Evolutionary conservation across 2,113 vertebrate genomes (phyloP).

Genomic region (Girardinichthys multiradiatus): DNA sequence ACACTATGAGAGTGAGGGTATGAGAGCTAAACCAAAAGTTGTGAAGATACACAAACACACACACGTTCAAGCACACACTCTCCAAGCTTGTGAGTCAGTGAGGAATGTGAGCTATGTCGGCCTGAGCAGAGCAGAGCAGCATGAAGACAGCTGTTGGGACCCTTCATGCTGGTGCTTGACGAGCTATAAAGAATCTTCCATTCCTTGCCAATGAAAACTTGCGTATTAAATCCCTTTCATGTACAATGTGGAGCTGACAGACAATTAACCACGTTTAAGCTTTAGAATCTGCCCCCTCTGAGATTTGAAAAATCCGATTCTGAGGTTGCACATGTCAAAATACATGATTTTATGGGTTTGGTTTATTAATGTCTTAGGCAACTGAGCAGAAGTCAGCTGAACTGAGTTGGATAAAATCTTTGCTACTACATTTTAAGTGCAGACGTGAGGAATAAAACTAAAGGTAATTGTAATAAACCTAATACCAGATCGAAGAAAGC

Average conservation of each 20-base stretch:
- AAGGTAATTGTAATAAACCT: not conserved
- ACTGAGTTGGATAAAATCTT: not conserved
- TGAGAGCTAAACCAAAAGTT: constrained; percentile 20
- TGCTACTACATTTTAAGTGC: not conserved
- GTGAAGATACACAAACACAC: constrained; percentile 25
- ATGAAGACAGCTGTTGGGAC: constrained; percentile 67
- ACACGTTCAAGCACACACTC: constrained; percentile 10
- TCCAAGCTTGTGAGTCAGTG: constrained; percentile 67
- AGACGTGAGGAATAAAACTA: not conserved
- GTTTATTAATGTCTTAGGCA: not conserved
- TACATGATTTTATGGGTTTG: not conserved
- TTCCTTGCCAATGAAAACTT: constrained; percentile 29
- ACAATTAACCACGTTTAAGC: not conserved
- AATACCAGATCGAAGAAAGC: not conserved
- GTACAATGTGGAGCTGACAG: not conserved
- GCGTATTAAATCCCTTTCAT: not conserved
- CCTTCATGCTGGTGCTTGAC: constrained; percentile 66
- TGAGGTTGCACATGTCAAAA: not conserved
- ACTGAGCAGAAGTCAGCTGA: not conserved
- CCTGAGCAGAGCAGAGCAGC: constrained; percentile 45
- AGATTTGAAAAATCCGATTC: not conserved
- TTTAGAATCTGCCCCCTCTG: not conserved
- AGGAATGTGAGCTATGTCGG: constrained; percentile 69
- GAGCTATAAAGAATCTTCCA: constrained; percentile 36
- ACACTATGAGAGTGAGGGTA: constrained; percentile 1